Base-by-base conservation (phyloP, 92 coral and sea anemone genomes). In the Porites lobata region DNA sequence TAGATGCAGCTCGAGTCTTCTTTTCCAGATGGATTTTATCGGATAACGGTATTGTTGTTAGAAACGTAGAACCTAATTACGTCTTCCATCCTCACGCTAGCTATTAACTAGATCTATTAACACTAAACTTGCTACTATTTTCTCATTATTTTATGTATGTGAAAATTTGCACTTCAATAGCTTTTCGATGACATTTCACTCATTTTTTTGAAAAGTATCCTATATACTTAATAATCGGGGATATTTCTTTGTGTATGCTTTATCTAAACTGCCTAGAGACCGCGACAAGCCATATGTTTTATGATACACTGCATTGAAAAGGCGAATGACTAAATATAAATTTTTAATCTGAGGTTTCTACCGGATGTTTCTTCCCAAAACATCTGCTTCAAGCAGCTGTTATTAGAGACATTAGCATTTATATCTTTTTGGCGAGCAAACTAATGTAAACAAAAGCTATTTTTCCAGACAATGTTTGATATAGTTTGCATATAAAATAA, bases 11-110 rank as follows among this genome's bases (percentile, higher is more conserved):
- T 38, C 15, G 78, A n/a, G 7, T 26, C 47, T 59, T 69, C 19
- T 81, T 26, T 66, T 11, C n/a, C 26, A 61, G 52, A 53, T 14
- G 52, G 14, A 22, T 18, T 57, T 54, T 6, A 20, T 64, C 26
- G 8, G 13, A 14, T 38, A 56, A 53, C 3, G 58, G 54, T 26
- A 53, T 56, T 29, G 56, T 52, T 53, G 57, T 32, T 10, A 17
- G 38, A 26, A 67, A 24, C 76, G 65, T 11, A 7, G 8, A 80
- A 53, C 65, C 17, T 54, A 81, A 81, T 82, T 68, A 71, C 59
- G 50, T 29, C 86, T 69, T 38, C 47, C 47, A 38, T 38, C 47
- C 47, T 38, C 47, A 38, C 5, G 47, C 5, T 38, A 38, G 47
- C 53, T 69, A 8, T 51, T 56, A 56, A 14, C 43, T 6, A 32